Percentiles rank a stretch among this genome's conserved stretches.
These are phyloP conservation scores for Charina bottae DNA, from an alignment of 2,113 vertebrate genomes.

Conservation along the genomic window DNA sequence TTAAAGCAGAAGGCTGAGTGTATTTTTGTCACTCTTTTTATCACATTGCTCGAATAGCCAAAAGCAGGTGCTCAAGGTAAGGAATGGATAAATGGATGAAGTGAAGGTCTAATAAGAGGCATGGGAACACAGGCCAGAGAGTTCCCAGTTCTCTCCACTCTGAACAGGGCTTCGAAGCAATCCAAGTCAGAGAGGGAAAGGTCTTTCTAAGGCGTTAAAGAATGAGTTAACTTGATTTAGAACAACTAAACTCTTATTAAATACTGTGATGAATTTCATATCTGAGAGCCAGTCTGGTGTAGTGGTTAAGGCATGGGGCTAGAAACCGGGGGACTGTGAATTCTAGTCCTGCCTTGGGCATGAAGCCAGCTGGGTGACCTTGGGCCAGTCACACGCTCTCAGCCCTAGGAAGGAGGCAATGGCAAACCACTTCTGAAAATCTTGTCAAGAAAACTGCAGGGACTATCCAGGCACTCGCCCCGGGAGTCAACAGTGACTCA, in stretches of 20 bases:
- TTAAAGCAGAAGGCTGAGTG: not conserved
- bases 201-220: not conserved
- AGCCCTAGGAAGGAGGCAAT: not conserved
- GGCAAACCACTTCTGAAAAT: not conserved
- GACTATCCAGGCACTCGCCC: not conserved
- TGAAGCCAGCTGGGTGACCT: not conserved
- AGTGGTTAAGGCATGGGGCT: too few species aligned
- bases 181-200: not conserved
- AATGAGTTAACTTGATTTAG: not conserved
- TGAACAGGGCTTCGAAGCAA: not conserved
- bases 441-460: not conserved
- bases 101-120: not conserved
- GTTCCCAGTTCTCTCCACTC: not conserved
- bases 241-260: not conserved
- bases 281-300: too few species aligned
- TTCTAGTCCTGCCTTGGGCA: too few species aligned
- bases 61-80: not conserved
- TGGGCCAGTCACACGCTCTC: not conserved
- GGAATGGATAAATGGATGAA: not conserved
- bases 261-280: not conserved
- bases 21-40: not conserved
- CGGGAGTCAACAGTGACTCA: not conserved
- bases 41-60: fast-evolving
- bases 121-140: fast-evolving
- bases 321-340: too few species aligned